phyloP scores from a whole-genome alignment of 2,797 vertebrate species.

The Euthynnus affinis region DNA sequence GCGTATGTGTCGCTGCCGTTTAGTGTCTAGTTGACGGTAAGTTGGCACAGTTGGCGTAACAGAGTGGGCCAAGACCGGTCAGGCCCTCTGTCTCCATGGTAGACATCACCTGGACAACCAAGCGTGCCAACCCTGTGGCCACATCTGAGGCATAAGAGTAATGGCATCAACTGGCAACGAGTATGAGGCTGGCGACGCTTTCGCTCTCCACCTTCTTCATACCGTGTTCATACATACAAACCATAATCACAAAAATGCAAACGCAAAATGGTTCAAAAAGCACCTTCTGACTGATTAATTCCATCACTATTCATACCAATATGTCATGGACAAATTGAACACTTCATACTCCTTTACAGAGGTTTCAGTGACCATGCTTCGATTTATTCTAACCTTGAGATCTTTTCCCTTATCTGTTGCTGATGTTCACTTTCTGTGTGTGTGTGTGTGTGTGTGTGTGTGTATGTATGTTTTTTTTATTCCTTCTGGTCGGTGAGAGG shows the following conservation, averaged over 20 bases:
- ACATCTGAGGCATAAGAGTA: conserved; percentile 62
- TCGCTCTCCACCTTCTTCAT: conserved; percentile 41
- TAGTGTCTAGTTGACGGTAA: conserved; percentile 77
- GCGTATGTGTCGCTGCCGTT: conserved; percentile 61
- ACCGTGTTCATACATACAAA: not conserved
- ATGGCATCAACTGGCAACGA: conserved; percentile 64
- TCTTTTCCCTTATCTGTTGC: conserved; percentile 29
- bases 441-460: conserved; percentile 19
- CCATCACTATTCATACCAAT: conserved; percentile 25
- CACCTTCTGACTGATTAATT: conserved; percentile 15
- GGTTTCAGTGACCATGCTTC: conserved; percentile 25
- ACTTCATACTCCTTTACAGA: conserved; percentile 26
- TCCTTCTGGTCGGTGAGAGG: conserved; percentile 45
- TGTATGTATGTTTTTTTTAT: conserved; percentile 33
- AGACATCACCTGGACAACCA: conserved; percentile 79
- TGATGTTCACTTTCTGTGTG: conserved; percentile 25
- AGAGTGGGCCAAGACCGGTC: conserved; percentile 79
- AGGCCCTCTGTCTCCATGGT: conserved; percentile 75
- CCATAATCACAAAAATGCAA: conserved; percentile 2
- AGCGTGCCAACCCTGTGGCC: conserved; percentile 70
- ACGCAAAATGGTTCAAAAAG: conserved; percentile 5
- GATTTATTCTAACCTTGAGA: conserved; percentile 55
- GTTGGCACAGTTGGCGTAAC: conserved; percentile 76
- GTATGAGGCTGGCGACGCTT: not conserved
- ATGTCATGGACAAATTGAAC: conserved; percentile 38